phyloP scores from a whole-genome alignment of 2,797 vertebrate genomes.

The Enteromius unitaeniatus region DNA sequence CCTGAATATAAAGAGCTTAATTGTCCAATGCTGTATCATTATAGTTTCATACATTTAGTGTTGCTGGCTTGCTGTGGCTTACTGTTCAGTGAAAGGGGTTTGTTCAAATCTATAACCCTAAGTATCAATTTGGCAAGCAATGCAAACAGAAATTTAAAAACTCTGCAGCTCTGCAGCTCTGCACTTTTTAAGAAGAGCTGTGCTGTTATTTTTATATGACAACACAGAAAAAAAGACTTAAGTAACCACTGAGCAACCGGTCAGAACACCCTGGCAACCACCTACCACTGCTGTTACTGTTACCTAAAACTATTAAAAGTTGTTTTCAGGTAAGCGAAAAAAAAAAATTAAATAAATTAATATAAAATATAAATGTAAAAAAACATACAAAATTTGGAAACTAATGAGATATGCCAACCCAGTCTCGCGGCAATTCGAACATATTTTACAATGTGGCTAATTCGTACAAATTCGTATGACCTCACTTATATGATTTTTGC shows the following conservation, averaged over 20 bases:
- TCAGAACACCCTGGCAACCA: background rate
- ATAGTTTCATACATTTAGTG: background rate
- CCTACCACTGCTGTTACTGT: too few species aligned
- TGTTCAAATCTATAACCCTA: background rate
- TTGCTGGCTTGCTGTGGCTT: background rate
- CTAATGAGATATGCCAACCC: too few species aligned
- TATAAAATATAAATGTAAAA: background rate
- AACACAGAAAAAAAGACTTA: background rate
- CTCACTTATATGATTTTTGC: too few species aligned
- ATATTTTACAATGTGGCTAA: too few species aligned
- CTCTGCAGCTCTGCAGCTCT: too few species aligned
- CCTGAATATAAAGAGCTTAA: conserved; percentile 32
- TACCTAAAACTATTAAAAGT: too few species aligned
- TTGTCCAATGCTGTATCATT: conserved; percentile 17
- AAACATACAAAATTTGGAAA: too few species aligned
- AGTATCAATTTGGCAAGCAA: background rate
- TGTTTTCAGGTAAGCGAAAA: too few species aligned
- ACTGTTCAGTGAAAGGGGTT: background rate
- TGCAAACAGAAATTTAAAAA: background rate
- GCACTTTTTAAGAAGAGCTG: background rate
- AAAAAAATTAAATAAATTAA: too few species aligned
- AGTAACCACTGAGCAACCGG: background rate
- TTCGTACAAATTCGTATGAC: too few species aligned
- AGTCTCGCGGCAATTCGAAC: too few species aligned
- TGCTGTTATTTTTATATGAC: background rate